Conservation (phyloP, 2,888 invertebrate species). For the Diplolepis rosae region DNA sequence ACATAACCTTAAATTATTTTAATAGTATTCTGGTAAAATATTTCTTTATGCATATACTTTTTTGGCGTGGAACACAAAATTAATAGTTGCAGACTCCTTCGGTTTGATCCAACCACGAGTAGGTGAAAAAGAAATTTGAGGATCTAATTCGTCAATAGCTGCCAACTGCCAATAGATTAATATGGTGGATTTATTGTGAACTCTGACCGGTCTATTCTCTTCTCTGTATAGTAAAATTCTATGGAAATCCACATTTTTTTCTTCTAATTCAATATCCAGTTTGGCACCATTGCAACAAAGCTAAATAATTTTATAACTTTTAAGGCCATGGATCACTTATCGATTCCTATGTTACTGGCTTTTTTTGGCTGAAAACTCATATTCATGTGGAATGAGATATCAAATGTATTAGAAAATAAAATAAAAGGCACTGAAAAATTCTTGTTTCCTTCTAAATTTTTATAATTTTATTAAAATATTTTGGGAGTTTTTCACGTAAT, state of each 20-base stretch:
- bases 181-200: conserved; percentile 77
- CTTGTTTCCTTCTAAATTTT: too few species aligned
- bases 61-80: conserved; percentile 55
- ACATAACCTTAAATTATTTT: too few species aligned
- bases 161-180: conserved; percentile 77
- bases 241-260: conserved; percentile 75
- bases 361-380: too few species aligned
- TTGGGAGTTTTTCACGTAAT: too few species aligned
- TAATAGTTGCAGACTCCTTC: conserved; percentile 45
- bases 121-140: conserved; percentile 64
- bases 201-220: conserved; percentile 74
- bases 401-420: too few species aligned
- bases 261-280: conserved; percentile 73
- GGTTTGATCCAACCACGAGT: conserved; percentile 48
- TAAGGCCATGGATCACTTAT: too few species aligned
- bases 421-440: too few species aligned
- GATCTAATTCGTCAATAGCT: conserved; percentile 65
- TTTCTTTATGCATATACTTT: conserved; percentile 42
- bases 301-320: conserved; percentile 50
- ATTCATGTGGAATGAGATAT: too few species aligned
- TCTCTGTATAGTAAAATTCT: conserved; percentile 75
- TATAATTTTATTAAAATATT: too few species aligned
- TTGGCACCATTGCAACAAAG: conserved; percentile 76
- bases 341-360: too few species aligned
- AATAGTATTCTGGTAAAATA: not conserved